Evolutionary conservation across 2,113 vertebrate genomes (phyloP).

Genomic region (Anseranas semipalmata): DNA sequence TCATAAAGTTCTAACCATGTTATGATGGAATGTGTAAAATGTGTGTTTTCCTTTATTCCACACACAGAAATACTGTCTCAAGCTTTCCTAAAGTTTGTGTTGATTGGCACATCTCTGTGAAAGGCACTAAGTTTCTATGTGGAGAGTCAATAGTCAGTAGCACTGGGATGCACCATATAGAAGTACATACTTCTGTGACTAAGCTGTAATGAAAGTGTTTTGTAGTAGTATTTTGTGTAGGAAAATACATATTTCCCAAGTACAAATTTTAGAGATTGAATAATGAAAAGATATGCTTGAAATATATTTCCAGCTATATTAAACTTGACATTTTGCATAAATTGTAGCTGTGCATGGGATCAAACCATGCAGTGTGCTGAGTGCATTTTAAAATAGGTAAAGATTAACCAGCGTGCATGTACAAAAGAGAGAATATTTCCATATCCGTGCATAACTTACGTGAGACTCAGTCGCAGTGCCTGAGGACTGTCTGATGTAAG

Average conservation of each 20-base stretch:
- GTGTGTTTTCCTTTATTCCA: background rate
- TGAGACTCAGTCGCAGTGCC: fast-evolving
- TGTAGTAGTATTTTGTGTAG: background rate
- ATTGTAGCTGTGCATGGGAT: background rate
- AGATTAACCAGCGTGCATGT: background rate
- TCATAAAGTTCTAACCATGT: background rate
- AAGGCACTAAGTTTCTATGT: background rate
- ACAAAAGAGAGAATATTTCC: background rate
- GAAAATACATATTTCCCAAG: background rate
- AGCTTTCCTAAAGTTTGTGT: background rate
- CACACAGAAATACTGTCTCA: background rate
- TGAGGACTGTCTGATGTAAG: background rate
- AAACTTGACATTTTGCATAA: background rate
- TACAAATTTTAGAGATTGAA: background rate
- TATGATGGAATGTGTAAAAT: background rate
- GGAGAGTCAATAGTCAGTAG: fast-evolving
- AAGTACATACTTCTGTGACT: background rate
- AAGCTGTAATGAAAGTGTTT: background rate
- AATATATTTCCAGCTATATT: background rate
- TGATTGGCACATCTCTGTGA: background rate
- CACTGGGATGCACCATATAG: background rate
- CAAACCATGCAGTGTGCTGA: background rate
- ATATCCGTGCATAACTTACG: background rate
- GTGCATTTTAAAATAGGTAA: background rate
- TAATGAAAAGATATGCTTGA: background rate